Conservation (phyloP, 2,113 vertebrate species). For the Trogon melanurus region DNA sequence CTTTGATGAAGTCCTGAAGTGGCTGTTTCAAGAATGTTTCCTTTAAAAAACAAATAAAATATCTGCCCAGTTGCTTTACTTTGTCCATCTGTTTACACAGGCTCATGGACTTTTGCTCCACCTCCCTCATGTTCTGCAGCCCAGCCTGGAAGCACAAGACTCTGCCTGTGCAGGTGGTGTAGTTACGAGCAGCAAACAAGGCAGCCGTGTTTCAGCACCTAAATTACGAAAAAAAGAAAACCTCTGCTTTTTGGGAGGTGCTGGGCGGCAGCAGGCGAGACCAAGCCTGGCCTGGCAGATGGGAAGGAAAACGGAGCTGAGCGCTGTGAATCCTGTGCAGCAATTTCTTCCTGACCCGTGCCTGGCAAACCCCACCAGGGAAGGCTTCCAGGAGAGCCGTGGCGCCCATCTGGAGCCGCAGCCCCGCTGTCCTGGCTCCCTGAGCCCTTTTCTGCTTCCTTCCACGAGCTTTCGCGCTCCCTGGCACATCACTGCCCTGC, state of each 20-base stretch:
- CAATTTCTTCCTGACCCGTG: rapidly evolving
- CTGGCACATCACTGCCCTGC: neutral
- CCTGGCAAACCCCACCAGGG: neutral
- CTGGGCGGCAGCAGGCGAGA: neutral
- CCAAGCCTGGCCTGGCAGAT: neutral
- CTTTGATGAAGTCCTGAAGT: neutral
- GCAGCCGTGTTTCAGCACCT: neutral
- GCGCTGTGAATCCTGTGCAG: rapidly evolving
- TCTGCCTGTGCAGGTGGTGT: neutral
- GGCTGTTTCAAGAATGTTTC: neutral
- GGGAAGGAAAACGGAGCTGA: neutral
- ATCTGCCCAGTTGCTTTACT: neutral
- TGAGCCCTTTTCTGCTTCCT: neutral
- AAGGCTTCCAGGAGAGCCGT: neutral
- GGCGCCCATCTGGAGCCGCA: rapidly evolving
- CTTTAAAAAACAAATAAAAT: neutral
- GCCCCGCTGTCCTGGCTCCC: neutral
- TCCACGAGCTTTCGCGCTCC: rapidly evolving
- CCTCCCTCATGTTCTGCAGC: neutral
- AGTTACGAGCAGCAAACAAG: neutral
- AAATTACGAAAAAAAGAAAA: neutral
- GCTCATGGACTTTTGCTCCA: neutral
- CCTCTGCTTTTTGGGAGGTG: neutral
- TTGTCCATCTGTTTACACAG: neutral
- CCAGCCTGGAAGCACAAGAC: neutral